Conservation (phyloP, 2,888 invertebrate genomes). For the Empis livida region DNA sequence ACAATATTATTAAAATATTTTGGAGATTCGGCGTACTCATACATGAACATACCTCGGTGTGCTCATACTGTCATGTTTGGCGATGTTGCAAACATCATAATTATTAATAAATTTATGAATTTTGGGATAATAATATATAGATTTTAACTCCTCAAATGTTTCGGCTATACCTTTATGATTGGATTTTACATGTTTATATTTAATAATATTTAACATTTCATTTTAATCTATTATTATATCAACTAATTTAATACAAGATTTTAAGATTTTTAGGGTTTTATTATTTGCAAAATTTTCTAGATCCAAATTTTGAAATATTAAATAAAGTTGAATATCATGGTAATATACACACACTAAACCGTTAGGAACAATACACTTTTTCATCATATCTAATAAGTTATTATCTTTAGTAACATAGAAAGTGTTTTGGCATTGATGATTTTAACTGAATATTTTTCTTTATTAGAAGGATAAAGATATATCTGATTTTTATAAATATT, state of each 20-base stretch:
- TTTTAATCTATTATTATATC: constrained; percentile 6
- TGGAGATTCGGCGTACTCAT: neutral
- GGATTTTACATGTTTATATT: constrained; percentile 4
- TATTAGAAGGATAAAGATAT: neutral
- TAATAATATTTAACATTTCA: constrained; percentile 1
- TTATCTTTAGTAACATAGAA: neutral
- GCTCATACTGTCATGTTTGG: constrained; percentile 2
- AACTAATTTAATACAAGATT: neutral
- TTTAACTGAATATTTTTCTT: constrained; percentile 4
- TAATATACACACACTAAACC: constrained; percentile 10
- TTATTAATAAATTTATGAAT: constrained; percentile 7
- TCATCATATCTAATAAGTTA: neutral
- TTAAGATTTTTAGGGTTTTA: neutral
- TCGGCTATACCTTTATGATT: constrained; percentile 6
- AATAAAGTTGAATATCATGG: constrained; percentile 2
- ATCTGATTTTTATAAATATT: constrained; percentile 9
- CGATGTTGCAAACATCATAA: constrained; percentile 5
- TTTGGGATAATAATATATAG: constrained; percentile 4
- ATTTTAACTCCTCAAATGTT: constrained; percentile 5
- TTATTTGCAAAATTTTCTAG: constrained; percentile 5
- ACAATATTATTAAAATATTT: constrained; percentile 2
- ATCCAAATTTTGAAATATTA: constrained; percentile 6
- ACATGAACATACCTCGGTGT: neutral
- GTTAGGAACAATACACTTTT: constrained; percentile 4
- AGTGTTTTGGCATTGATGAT: constrained; percentile 5